Percentiles rank a stretch among this genome's conserved stretches.
Conservation (phyloP, 2,888 invertebrate species). For the Caradrina clavipalpis region DNA sequence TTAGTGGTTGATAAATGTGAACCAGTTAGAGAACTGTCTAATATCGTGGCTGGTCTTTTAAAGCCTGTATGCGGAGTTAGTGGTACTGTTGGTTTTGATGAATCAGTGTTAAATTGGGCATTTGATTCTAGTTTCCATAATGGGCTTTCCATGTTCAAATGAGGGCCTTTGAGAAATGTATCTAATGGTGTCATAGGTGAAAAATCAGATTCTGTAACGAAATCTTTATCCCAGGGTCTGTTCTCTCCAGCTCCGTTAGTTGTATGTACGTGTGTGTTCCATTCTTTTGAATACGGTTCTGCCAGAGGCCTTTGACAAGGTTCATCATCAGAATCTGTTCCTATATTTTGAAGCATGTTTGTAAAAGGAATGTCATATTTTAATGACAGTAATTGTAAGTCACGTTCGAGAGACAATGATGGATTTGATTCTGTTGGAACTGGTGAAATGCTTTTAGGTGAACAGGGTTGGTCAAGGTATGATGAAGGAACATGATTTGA, state of each 20-base stretch:
- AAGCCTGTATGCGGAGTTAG: background rate
- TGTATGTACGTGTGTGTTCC: too few species aligned
- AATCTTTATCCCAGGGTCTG: background rate
- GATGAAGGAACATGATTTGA: background rate
- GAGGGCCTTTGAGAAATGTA: constrained; percentile 8
- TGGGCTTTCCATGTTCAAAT: constrained; percentile 1
- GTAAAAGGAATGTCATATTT: constrained; percentile 21
- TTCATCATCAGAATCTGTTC: background rate
- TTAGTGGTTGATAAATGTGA: constrained; percentile 4
- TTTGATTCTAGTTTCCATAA: background rate
- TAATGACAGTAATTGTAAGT: background rate
- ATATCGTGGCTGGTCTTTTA: background rate
- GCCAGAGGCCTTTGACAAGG: background rate
- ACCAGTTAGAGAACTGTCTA: constrained; percentile 11
- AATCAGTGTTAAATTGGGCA: background rate
- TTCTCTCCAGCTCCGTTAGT: background rate
- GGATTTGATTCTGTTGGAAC: background rate
- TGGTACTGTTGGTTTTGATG: background rate
- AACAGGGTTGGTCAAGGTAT: background rate
- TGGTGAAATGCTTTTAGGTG: background rate
- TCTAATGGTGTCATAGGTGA: background rate
- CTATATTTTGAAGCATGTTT: constrained; percentile 3
- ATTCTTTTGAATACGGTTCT: background rate
- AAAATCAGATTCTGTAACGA: background rate
- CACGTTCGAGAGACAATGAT: background rate